Base-by-base conservation (phyloP, 2,888 invertebrate species). In the Zeuzera pyrina region DNA sequence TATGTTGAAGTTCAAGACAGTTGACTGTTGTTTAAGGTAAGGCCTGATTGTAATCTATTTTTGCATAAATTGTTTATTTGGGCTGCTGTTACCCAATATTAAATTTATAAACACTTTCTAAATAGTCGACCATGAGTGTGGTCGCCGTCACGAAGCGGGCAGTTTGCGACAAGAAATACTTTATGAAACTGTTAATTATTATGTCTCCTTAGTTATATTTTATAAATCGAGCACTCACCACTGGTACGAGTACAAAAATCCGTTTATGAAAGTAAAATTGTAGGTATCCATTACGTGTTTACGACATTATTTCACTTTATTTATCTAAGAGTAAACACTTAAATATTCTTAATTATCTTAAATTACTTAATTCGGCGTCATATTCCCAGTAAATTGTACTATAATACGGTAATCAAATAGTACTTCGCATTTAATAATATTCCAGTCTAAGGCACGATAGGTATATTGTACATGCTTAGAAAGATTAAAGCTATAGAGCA, bases 121-220 rank as follows among this genome's bases (percentile, higher is more conserved):
- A 73, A 74, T 66, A 54, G 47, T 52, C 70, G 79, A 59, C 79
- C 79, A 71, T 79, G 79, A 78, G 76, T 78, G 73, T 67, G 66
- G 61, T 61, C 52, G 56, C 57, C 57, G 70, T 69, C 69, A 72
- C 70, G 69, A 71, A 48, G 55, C 61, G 54, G 54, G 57, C 60
- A 65, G 56, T 66, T 62, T 48, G 53, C 52, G 38, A 44, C 41
- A 47, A 55, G 56, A 54, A 64, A 54, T 52, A 49, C 57, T 59
- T 55, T 54, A 56, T 56, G 51, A 42, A 35, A 22, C 38, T 39
- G 15, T 30, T 13, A 22, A 24, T 7, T n/a, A n/a, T n/a, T 34
- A 34, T 38, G 30, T 32, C 26, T 7, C 16, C 13, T 11, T 21
- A 13, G 12, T 43, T 45, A 43, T 38, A 47, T 39, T 50, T 45